Evolutionary conservation across 1,140 invertebrate genomes (phyloP), one percentile per base, ranked within the genome.

Genomic region (Temnothorax longispinosus): DNA sequence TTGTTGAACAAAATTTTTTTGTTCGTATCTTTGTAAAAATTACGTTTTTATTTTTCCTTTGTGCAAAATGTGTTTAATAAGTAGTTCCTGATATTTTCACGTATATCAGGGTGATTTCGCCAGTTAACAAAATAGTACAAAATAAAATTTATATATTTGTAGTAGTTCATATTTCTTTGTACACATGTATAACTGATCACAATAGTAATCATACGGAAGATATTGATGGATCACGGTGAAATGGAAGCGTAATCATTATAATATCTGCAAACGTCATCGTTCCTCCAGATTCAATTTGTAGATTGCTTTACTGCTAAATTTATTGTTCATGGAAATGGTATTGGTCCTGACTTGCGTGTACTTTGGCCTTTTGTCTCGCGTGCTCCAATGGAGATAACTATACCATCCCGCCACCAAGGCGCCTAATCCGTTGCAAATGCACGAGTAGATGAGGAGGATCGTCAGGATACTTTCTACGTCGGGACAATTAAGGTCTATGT

Each of bases 301-400:
- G 58, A 92, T 92, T 10, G 89, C 86, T 60, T 92, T 90, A 50
- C 75, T 87, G 71, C 91, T 93, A 0, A 92, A 77, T 4, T 91
- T 88, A 74, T 88, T 93, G n/a, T 88, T 91, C 1, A 91, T 90
- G 15, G 92, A 85, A 75, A 89, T 90, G 7, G 93, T 86, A 75
- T 91, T 94, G 3, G 94, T 95, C 60, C 94, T 92, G 2, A 96
- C 95, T 76, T 95, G 94, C 4, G 95, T 92, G 87, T 96, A 96
- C 44, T 93, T 91, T 1, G 93, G 92, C 41, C 92, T 90, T 54
- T 91, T 92, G 5, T 92, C 71, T 21, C 92, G 86, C 6, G 94
- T 93, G 56, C 94, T 95, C 95, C 95, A 96, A 75, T 96, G 95
- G 2, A 96, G 91, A 75, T 96, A 95, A 52, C 95, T 94, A 76